These are phyloP conservation scores for Spialia ferax DNA, from an alignment of 2,888 invertebrate species.

Conservation along the genomic window DNA sequence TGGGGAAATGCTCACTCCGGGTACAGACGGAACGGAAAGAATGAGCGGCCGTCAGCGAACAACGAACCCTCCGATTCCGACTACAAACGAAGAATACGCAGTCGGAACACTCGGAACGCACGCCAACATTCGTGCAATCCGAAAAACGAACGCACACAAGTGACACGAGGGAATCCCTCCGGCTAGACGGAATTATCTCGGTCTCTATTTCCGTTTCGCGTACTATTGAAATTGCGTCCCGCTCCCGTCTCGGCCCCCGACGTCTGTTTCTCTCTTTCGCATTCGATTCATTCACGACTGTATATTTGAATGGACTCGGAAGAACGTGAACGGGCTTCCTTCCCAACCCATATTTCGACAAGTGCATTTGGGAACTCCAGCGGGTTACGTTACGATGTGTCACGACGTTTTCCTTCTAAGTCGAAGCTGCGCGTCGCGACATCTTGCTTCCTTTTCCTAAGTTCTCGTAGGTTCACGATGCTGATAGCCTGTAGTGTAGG, in stretches of 20 bases:
- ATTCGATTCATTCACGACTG: constrained; percentile 83
- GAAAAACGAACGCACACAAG: constrained; percentile 83
- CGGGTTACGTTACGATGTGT: constrained; percentile 63
- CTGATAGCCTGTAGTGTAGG: constrained; percentile 31
- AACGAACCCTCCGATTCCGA: constrained; percentile 68
- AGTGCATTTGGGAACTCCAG: constrained; percentile 59
- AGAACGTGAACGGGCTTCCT: constrained; percentile 57
- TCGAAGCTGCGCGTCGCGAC: background rate
- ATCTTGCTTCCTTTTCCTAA: background rate
- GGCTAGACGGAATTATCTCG: constrained; percentile 86
- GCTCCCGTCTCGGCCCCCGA: constrained; percentile 56
- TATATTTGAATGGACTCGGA: constrained; percentile 80
- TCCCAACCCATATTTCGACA: constrained; percentile 46
- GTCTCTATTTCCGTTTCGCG: constrained; percentile 85
- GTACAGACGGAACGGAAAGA: constrained; percentile 74
- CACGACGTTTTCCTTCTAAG: constrained; percentile 33
- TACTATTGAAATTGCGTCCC: constrained; percentile 82
- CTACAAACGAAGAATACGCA: constrained; percentile 55
- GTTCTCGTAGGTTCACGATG: too few relatives aligned
- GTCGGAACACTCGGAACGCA: constrained; percentile 61
- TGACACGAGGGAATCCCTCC: constrained; percentile 86
- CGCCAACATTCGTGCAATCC: constrained; percentile 79
- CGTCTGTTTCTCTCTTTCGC: constrained; percentile 72
- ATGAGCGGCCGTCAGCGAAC: constrained; percentile 59
- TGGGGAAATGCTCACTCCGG: constrained; percentile 64